Conservation (phyloP, 2,113 vertebrate species). For the Hyperopisus bebe region DNA sequence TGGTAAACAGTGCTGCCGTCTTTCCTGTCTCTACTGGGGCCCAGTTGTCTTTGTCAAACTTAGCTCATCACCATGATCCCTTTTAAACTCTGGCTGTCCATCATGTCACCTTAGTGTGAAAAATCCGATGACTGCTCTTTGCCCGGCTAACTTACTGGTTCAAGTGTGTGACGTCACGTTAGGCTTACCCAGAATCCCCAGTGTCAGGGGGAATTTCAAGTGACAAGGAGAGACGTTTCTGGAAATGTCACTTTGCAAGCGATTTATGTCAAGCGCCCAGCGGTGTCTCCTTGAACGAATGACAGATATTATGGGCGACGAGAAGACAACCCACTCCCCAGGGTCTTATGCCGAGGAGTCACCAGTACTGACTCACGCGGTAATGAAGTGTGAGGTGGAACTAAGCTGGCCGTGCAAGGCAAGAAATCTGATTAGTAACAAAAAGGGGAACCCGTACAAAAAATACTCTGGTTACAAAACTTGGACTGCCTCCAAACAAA, state of each 20-base stretch:
- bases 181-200: constrained; percentile 24
- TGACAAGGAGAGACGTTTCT: constrained; percentile 35
- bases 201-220: constrained; percentile 31
- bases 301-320: constrained; percentile 3
- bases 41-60: background rate
- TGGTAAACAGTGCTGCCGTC: background rate
- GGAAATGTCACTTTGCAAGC: constrained; percentile 44
- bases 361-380: background rate
- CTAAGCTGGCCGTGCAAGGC: background rate
- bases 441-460: background rate
- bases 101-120: background rate
- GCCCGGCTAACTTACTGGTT: background rate
- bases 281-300: constrained; percentile 25
- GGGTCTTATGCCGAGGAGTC: background rate
- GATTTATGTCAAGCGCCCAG: constrained; percentile 40
- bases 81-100: background rate
- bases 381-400: background rate
- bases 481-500: background rate
- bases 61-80: background rate
- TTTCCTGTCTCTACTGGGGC: background rate
- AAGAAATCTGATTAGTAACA: background rate
- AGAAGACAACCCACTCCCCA: background rate
- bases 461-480: background rate
- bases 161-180: constrained; percentile 13
- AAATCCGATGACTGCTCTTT: background rate